A percentile compares a stretch with the other conserved stretches of the same genome.
These are phyloP conservation scores for Etia nguti DNA, from an alignment of 2,113 vertebrate species.

Conservation along the genomic window DNA sequence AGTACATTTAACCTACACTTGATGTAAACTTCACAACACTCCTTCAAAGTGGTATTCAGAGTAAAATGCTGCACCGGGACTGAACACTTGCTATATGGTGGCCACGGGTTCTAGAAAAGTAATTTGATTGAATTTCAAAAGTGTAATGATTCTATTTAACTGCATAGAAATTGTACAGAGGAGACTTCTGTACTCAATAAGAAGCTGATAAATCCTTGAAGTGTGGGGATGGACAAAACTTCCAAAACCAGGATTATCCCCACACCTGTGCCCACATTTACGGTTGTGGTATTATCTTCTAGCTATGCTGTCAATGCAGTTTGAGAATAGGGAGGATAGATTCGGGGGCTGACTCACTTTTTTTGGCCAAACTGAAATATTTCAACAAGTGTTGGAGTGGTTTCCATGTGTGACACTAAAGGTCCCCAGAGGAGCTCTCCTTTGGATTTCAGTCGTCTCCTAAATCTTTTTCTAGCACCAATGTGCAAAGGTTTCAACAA, in stretches of 20 bases:
- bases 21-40: not conserved
- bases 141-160: not conserved
- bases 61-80: not conserved
- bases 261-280: not conserved
- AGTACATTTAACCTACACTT: not conserved
- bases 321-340: not conserved
- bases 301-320: not conserved
- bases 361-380: not conserved
- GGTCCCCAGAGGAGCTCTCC: not conserved
- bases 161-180: not conserved
- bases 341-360: not conserved
- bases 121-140: not conserved
- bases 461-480: not conserved
- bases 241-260: not conserved
- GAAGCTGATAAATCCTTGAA: too few relatives aligned
- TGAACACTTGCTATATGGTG: not conserved
- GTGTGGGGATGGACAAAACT: not conserved
- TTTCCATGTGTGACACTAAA: not conserved
- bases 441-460: not conserved
- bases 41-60: not conserved
- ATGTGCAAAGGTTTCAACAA: not conserved
- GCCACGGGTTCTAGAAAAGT: not conserved
- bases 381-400: not conserved
- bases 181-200: not conserved
- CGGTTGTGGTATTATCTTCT: not conserved